Percentiles rank a stretch among this genome's conserved stretches.
Conservation (phyloP, 2,113 vertebrate genomes). For the Solea senegalensis region DNA sequence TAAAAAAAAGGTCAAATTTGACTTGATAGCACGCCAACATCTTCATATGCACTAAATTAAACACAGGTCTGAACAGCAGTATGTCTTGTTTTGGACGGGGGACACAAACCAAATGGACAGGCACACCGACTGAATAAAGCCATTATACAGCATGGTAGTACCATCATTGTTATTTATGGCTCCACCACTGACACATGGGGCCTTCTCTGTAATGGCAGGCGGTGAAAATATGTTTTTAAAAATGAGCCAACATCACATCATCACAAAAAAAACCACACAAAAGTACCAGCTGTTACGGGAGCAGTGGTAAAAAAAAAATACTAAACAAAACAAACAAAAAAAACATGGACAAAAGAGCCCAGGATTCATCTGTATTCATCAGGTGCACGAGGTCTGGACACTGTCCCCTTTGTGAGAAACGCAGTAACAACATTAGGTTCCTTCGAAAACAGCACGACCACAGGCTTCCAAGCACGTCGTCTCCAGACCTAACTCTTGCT, state of each 20-base stretch:
- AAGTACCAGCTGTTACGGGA: conserved; percentile 2
- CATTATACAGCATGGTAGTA: neutral
- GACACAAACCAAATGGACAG: neutral
- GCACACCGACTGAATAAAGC: neutral
- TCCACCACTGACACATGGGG: neutral
- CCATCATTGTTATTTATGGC: neutral
- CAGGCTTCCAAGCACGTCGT: conserved; percentile 36
- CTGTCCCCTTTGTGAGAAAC: conserved; percentile 30
- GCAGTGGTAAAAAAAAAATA: neutral
- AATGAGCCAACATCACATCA: neutral
- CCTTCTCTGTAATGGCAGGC: neutral
- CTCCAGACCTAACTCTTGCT: conserved; percentile 46
- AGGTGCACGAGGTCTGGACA: conserved; percentile 14
- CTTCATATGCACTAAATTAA: too few relatives aligned
- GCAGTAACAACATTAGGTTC: conserved; percentile 43
- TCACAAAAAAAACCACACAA: neutral
- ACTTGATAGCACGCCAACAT: too few relatives aligned
- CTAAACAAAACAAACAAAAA: too few relatives aligned
- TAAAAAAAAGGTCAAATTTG: too few relatives aligned
- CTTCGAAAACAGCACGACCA: conserved; percentile 17
- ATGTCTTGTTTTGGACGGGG: too few relatives aligned
- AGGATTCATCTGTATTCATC: conserved; percentile 47
- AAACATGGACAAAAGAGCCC: neutral
- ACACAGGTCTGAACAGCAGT: too few relatives aligned
- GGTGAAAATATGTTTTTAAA: neutral